Percentiles rank a stretch among this genome's conserved stretches.
These are phyloP conservation scores for Coelopa frigida DNA, from an alignment of 1,140 invertebrate genomes.

Conservation along the genomic window DNA sequence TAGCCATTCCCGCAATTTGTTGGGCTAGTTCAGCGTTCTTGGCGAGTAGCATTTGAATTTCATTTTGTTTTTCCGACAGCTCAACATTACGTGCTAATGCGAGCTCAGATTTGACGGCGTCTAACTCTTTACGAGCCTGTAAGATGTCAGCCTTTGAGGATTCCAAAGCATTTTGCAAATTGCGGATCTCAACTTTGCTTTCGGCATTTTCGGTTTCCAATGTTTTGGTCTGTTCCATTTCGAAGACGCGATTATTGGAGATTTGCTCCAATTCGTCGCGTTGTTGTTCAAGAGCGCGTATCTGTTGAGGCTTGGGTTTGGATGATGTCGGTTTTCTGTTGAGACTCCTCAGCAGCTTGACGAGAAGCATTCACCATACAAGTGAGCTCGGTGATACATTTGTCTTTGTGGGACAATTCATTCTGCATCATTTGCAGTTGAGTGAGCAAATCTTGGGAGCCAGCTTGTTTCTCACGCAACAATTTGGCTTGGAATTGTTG, in stretches of 20 bases:
- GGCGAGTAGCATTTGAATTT: slow-evolving; percentile 3
- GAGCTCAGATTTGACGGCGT: slow-evolving; percentile 17
- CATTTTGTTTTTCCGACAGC: slow-evolving; percentile 10
- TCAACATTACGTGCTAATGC: slow-evolving; percentile 13
- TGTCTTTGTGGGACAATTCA: slow-evolving; percentile 35
- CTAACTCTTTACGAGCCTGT: slow-evolving; percentile 18
- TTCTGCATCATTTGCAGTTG: slow-evolving; percentile 37
- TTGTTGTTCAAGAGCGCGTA: slow-evolving; percentile 29
- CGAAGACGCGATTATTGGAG: slow-evolving; percentile 36
- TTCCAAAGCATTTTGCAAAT: slow-evolving; percentile 32
- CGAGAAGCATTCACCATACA: slow-evolving; percentile 26
- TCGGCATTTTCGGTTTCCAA: slow-evolving; percentile 32
- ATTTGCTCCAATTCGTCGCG: slow-evolving; percentile 36
- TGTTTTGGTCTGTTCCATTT: slow-evolving; percentile 35
- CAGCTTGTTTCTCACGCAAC: slow-evolving; percentile 32
- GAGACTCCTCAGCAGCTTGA: slow-evolving; percentile 23
- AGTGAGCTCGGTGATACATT: slow-evolving; percentile 32
- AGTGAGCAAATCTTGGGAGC: slow-evolving; percentile 31
- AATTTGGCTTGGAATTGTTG: slow-evolving; percentile 38
- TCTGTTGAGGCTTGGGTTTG: slow-evolving; percentile 26
- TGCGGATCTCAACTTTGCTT: slow-evolving; percentile 32
- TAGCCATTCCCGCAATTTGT: slow-evolving; percentile 10
- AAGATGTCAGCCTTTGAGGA: slow-evolving; percentile 23
- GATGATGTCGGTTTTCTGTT: slow-evolving; percentile 33
- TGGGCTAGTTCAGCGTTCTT: slow-evolving; percentile 13